These are phyloP conservation scores for Dynastes maya DNA, from an alignment of 2,888 invertebrate species.

Conservation along the genomic window DNA sequence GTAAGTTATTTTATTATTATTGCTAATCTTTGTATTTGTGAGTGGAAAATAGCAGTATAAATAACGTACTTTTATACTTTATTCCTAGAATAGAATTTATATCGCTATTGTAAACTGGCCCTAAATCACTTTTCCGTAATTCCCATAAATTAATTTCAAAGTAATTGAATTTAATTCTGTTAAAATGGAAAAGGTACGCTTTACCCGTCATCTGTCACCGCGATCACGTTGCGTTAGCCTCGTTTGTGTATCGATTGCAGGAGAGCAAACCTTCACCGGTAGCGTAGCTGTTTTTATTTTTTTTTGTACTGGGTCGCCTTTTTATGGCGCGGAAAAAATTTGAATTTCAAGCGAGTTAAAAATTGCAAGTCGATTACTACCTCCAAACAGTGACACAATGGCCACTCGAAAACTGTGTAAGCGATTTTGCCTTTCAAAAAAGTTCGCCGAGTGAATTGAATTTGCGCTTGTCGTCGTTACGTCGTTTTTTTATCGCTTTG, in stretches of 20 bases:
- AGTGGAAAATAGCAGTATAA: too few species aligned
- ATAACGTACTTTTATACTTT: too few species aligned
- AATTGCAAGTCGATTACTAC: slow-evolving; percentile 38
- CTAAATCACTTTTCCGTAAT: too few species aligned
- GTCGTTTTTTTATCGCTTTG: too few species aligned
- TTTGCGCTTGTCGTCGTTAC: background rate
- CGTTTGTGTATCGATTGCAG: slow-evolving; percentile 15
- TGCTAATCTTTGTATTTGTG: too few species aligned
- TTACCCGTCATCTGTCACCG: background rate
- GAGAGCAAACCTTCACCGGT: background rate
- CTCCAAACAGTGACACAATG: slow-evolving; percentile 14
- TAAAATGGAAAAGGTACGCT: too few species aligned
- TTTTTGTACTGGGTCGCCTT: slow-evolving; percentile 1
- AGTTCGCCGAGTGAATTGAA: slow-evolving; percentile 5
- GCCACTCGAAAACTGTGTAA: slow-evolving; percentile 27
- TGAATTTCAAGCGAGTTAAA: slow-evolving; percentile 33
- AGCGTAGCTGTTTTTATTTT: background rate
- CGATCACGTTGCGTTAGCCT: background rate
- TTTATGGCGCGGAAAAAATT: slow-evolving; percentile 18
- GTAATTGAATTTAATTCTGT: too few species aligned
- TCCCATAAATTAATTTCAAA: too few species aligned
- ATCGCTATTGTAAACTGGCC: too few species aligned
- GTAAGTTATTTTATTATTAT: too few species aligned
- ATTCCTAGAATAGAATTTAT: too few species aligned
- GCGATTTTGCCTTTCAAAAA: slow-evolving; percentile 27